Evolutionary conservation across 1,140 invertebrate genomes (phyloP).

Genomic region (Leptopilina clavipes): DNA sequence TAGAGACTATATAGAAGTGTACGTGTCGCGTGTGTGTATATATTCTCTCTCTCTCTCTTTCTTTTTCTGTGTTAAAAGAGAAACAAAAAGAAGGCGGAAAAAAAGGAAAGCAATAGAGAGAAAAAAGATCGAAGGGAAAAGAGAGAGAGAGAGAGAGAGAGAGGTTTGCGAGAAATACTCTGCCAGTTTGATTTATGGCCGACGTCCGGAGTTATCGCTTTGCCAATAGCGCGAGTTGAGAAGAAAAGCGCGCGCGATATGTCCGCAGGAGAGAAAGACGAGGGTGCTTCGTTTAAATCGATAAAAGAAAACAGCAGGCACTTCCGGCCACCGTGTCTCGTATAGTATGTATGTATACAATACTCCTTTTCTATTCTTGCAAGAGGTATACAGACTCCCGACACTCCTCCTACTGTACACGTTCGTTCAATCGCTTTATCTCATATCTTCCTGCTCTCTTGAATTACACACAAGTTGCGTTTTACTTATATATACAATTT

Average conservation of each 20-base stretch:
- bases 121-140: background rate
- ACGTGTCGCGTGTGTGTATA: background rate
- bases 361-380: constrained; percentile 28
- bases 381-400: background rate
- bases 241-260: constrained; percentile 39
- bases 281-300: constrained; percentile 54
- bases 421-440: no score
- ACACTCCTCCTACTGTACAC: no score
- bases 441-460: no score
- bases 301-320: constrained; percentile 49
- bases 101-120: background rate
- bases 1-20: background rate
- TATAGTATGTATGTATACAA: constrained; percentile 15
- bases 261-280: constrained; percentile 49
- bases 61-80: background rate
- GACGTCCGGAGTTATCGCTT: constrained; percentile 73
- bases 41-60: background rate
- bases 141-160: constrained; percentile 44
- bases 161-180: constrained; percentile 59
- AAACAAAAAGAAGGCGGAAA: background rate
- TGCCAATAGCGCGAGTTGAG: constrained; percentile 67
- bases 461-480: no score
- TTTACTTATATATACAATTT: no score
- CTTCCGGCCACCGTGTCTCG: constrained; percentile 29
- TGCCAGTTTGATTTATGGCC: constrained; percentile 72